Base-by-base conservation (phyloP, 35 echinoderm and acorn worm genomes). In the Heliocidaris tuberculata region DNA sequence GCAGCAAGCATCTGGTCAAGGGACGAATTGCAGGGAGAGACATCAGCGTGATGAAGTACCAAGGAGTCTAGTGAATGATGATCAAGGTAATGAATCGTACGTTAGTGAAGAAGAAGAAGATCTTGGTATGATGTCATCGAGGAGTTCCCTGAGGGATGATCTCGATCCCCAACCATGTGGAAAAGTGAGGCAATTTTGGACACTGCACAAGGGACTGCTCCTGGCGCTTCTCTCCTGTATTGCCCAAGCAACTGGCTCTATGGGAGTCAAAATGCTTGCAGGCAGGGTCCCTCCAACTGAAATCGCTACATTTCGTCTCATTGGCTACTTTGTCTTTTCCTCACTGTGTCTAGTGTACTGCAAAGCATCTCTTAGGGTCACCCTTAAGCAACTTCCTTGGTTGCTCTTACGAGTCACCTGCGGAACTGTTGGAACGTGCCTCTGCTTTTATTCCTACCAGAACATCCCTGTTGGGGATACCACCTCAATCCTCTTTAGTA, bases 401-500 rank as follows among this genome's bases (percentile, higher is more conserved):
- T 13, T 96, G 29, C 71, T 96, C 16, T 27, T 88, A n/a, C 42
- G 95, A 88, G 49, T 85, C 30, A 47, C 88, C 13, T 24, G 54
- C 19, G 95, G 95, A 59, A 94, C 92, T 9, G 52, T 35, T 29
- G 93, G 92, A 16, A 96, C 94, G 85, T 71, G 92, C 50, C 93
- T 96, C 5, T 24, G 50, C 27, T 96, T 94, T 71, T 96, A 91
- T 47, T 65, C 95, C 19, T 86, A 94, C 32, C 93, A 94, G 31
- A 96, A 96, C 71, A 96, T 96, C 92, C 93, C 95, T n/a, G 61
- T 89, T 8, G 92, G 92, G 16, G 85, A 94, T 50, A 59, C 93
- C 35, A 96, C 47, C 50, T 71, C 95, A 1, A 93, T 95, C 35
- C 48, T 95, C 59, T 95, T 93, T 31, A 70, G 56, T 11, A 85